Base-by-base conservation (phyloP, 2,888 invertebrate genomes). In the Auanema sp. region DNA sequence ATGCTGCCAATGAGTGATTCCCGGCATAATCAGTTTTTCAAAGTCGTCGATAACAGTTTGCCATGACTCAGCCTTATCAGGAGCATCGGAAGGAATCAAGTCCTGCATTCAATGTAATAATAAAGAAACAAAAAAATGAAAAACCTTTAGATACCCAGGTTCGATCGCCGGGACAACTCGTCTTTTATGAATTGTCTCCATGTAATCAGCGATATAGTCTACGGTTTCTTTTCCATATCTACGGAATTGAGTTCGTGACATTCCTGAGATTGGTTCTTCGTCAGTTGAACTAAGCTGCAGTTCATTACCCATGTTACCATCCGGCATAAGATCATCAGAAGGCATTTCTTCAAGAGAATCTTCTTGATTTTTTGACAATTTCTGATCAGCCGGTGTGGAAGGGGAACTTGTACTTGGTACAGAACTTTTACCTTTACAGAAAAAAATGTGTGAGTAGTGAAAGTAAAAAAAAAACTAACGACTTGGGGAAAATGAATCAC, bases 1-100 rank as follows among this genome's bases (percentile, higher is more conserved):
- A 88, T 97, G 97, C 84, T 97, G 96, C 98, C 98, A 98, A 85
- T 97, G 93, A 0, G 96, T 96, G 55, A 90, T 92, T 74, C 96
- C 96, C 0, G 95, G 95, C 89, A 94, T 90, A 71, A 98, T 91
- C 60, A 91, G 88, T 73, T 89, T 87, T 82, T 92, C 92, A 66
- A 97, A 89, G 82, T 97, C 97, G 65, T 89, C 88, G 78, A 97
- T 88, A n/a, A 97, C 89, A 40, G 90, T 89, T 79, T 90, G 88
- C 93, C 94, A 97, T 10, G 89, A 85, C 84, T 95, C 93, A 0
- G 92, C 89, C 1, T 89, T 84, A 71, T 90, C 89, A 0, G 97
- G 96, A 8, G 93, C 91, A 72, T 90, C 88, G 62, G 89, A 89
- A 0, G 96, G 95, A 40, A 97, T 85, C 56, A 91, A 87, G 56